Base-by-base conservation (phyloP, 1,140 invertebrate species). In the Plodia interpunctella region DNA sequence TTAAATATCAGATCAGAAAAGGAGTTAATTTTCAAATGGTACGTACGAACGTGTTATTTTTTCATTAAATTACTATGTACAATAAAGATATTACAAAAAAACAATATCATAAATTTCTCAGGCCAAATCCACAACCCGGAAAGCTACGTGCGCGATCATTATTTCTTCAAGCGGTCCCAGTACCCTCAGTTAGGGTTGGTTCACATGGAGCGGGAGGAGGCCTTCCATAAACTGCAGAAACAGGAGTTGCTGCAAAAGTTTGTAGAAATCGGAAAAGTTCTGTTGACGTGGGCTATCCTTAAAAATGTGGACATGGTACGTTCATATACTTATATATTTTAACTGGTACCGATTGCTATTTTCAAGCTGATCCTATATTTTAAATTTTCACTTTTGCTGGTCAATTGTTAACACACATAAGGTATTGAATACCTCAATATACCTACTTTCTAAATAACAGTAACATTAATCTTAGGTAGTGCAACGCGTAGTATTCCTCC, bases 131-230 rank as follows among this genome's bases (percentile, higher is more conserved):
- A 98, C 72, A 99, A 98, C 88, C 94, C 97, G 0, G 95, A 96
- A 60, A 95, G 96, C 18, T 99, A 98, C 83, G 98, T 99, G 0
- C 91, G 99, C 53, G 99, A 99, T 79, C 97, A 98, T 83, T 99
- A 99, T 85, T 99, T 99, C 87, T 99, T 99, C 90, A 98, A 99
- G 80, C 92, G 99, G 18, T 98, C 98, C 0, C 98, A 99, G 81
- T 99, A 99, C 88, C 98, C 99, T 0, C 98, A 99, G 87, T 90
- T 99, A 28, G 95, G 96, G 65, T 90, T 99, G n/a, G 94, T 98
- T 13, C 94, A 98, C 63, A 97, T 99, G 96, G 94, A 97, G 75
- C 95, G 96, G 0, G 94, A 97, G 25, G 94, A 97, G 65, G 98
- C 98, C 0, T 97, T 97, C 74, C 93, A 96, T 74, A 97, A 97